A percentile compares a stretch with the other conserved stretches of the same genome.
Conservation (phyloP, 2,113 vertebrate species). For the Dryoscopus gambensis region DNA sequence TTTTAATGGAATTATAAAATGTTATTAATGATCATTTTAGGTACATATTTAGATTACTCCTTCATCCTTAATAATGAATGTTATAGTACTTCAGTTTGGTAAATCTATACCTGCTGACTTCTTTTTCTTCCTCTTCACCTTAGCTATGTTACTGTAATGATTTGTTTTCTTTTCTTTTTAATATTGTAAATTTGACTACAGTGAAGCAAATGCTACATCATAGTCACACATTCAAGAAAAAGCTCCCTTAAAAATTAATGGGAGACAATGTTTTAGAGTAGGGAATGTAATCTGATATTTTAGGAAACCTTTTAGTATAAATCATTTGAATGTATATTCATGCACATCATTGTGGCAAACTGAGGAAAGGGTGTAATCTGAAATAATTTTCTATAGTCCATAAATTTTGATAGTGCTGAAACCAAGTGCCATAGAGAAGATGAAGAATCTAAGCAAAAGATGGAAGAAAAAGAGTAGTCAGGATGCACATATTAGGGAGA, state of each 20-base stretch:
- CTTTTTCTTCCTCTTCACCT: not conserved
- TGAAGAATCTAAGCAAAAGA: not conserved
- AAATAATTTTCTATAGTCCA: not conserved
- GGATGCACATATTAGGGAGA: not conserved
- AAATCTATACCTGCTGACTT: not conserved
- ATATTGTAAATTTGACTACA: not conserved
- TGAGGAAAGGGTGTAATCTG: not conserved
- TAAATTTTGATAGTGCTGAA: slow-evolving; percentile 2
- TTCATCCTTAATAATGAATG: not conserved
- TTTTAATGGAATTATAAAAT: not conserved
- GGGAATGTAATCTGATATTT: not conserved
- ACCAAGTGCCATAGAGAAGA: not conserved
- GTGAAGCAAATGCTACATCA: not conserved
- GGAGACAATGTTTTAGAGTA: not conserved
- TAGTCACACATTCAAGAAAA: not conserved
- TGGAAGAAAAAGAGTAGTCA: not conserved
- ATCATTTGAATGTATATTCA: not conserved
- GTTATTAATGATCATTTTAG: not conserved
- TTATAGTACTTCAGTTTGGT: not conserved
- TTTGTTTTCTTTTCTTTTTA: not conserved
- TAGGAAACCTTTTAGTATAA: not conserved
- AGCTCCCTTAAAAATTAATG: not conserved
- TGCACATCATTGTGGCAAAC: not conserved
- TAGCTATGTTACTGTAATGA: not conserved
- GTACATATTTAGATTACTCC: not conserved